Conservation (phyloP, 2,888 invertebrate genomes). For the Pollenia griseotomentosa region DNA sequence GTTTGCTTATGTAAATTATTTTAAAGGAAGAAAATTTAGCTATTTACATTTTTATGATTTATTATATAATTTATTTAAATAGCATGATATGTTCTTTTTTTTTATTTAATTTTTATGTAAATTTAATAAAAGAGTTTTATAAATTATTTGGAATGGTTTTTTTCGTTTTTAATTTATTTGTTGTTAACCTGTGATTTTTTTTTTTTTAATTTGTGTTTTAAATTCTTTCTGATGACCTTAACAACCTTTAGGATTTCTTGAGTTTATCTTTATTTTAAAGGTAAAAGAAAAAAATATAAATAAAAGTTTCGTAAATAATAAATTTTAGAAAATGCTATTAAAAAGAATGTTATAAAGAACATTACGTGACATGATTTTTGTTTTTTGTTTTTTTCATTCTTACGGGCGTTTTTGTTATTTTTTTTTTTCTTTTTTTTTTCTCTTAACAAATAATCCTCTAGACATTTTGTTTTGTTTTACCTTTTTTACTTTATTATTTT, state of each 20-base stretch:
- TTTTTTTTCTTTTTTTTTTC: background rate
- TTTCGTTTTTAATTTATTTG: constrained; percentile 1
- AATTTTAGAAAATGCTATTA: constrained; percentile 31
- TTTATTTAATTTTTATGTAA: background rate
- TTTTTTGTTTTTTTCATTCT: constrained; percentile 13
- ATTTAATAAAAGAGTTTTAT: constrained; percentile 25
- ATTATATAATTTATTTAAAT: constrained; percentile 22
- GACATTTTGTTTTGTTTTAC: constrained; percentile 27
- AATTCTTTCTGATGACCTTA: constrained; percentile 72
- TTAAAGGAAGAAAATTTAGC: constrained; percentile 25
- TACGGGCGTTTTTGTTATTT: background rate
- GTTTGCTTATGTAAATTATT: constrained; percentile 10
- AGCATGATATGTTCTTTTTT: constrained; percentile 69
- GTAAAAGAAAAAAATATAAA: constrained; percentile 32
- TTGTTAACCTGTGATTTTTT: constrained; percentile 50
- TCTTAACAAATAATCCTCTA: constrained; percentile 32
- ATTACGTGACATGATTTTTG: constrained; percentile 78
- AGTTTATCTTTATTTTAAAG: constrained; percentile 46
- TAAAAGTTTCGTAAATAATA: constrained; percentile 36
- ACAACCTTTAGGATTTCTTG: constrained; percentile 69
- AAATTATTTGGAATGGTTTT: constrained; percentile 66
- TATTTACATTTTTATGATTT: constrained; percentile 52
- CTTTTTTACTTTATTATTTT: background rate
- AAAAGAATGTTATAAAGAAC: constrained; percentile 80
- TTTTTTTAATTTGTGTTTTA: constrained; percentile 38